These are phyloP conservation scores for Ladona fulva DNA, from an alignment of 1,140 invertebrate genomes.

Conservation along the genomic window DNA sequence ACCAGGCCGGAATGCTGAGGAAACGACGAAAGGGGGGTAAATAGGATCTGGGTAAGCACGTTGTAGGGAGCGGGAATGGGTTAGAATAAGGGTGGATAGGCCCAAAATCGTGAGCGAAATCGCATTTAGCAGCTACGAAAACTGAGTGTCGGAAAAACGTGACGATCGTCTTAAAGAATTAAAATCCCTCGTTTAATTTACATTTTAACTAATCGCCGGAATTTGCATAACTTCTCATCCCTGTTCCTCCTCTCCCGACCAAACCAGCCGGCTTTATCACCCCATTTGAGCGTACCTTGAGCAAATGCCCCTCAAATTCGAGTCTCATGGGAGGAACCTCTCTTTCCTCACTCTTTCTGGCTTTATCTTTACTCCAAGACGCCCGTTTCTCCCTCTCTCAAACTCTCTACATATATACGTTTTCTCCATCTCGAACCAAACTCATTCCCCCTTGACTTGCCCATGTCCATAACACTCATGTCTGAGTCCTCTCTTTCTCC, in stretches of 20 bases:
- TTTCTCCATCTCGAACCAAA: background rate
- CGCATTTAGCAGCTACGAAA: background rate
- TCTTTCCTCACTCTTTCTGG: background rate
- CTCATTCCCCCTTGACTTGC: background rate
- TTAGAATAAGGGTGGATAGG: background rate
- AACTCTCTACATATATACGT: background rate
- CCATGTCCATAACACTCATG: background rate
- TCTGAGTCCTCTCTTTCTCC: background rate
- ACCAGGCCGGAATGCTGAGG: background rate
- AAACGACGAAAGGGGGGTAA: background rate
- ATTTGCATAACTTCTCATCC: background rate
- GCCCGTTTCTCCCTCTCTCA: background rate
- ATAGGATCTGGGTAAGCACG: background rate
- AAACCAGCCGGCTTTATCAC: background rate
- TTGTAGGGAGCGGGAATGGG: background rate
- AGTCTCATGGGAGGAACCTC: background rate
- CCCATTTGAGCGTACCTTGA: background rate
- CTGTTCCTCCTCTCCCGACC: background rate
- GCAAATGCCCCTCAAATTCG: background rate
- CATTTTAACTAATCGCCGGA: slow-evolving; percentile 9
- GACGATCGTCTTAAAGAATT: slow-evolving; percentile 9
- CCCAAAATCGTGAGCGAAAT: slow-evolving; percentile 3
- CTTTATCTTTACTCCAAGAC: background rate
- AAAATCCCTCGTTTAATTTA: background rate
- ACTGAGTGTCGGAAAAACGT: slow-evolving; percentile 1